Evolutionary conservation across 1,140 invertebrate species (phyloP).

Genomic region (Drosophila watanabei): DNA sequence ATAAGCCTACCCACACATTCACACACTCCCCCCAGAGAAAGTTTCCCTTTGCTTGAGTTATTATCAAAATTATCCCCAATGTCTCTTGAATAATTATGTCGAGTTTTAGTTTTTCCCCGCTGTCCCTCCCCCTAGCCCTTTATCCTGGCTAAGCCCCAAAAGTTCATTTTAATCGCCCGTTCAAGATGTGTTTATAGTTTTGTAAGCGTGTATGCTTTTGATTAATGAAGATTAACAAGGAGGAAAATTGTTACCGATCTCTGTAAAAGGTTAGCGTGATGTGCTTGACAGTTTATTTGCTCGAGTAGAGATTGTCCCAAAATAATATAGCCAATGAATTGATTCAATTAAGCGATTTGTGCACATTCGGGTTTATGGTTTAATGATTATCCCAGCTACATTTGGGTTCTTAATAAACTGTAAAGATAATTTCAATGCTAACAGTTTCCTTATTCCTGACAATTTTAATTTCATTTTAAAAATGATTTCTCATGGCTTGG

Average conservation of each 20-base stretch:
- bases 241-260: slow-evolving; percentile 64
- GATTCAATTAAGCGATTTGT: slow-evolving; percentile 53
- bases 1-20: slow-evolving; percentile 34
- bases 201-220: slow-evolving; percentile 44
- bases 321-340: slow-evolving; percentile 39
- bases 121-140: background rate
- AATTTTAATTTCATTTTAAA: slow-evolving; percentile 18
- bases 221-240: slow-evolving; percentile 78
- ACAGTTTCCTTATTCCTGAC: background rate
- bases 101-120: slow-evolving; percentile 32
- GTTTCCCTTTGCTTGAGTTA: slow-evolving; percentile 54
- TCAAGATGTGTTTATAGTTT: slow-evolving; percentile 57
- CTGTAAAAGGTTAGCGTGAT: slow-evolving; percentile 48
- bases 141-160: slow-evolving; percentile 34
- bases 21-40: background rate
- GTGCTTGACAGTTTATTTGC: slow-evolving; percentile 62
- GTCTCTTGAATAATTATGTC: slow-evolving; percentile 64
- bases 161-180: slow-evolving; percentile 64
- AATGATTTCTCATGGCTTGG: slow-evolving; percentile 28
- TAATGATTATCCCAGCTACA: background rate
- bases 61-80: slow-evolving; percentile 52
- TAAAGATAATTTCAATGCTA: background rate
- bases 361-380: slow-evolving; percentile 8
- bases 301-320: slow-evolving; percentile 43
- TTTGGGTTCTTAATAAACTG: background rate